phyloP scores from a whole-genome alignment of 2,888 invertebrate species.

The Tolmerus cingulatus region DNA sequence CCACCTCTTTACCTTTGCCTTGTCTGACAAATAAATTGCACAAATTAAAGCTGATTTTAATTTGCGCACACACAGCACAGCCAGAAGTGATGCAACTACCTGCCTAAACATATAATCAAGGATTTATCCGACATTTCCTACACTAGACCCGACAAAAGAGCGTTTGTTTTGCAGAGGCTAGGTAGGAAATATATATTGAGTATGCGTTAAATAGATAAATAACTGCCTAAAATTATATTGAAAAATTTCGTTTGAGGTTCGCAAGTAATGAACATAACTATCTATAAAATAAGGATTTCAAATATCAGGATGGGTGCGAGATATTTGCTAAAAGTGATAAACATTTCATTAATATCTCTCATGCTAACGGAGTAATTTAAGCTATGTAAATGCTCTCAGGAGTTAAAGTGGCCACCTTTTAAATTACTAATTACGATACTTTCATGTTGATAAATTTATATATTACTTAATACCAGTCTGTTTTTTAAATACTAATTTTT shows the following conservation, averaged over 20 bases:
- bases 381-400: not conserved
- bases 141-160: slow-evolving; percentile 23
- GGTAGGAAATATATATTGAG: not conserved
- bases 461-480: no score
- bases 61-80: not conserved
- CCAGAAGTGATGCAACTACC: not conserved
- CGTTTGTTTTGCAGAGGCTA: not conserved
- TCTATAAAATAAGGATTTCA: slow-evolving; percentile 32
- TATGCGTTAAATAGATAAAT: slow-evolving; percentile 53
- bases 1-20: not conserved
- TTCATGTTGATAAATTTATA: no score
- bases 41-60: not conserved
- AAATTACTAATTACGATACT: not conserved
- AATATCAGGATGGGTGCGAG: slow-evolving; percentile 49
- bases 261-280: slow-evolving; percentile 64
- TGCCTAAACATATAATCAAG: slow-evolving; percentile 4
- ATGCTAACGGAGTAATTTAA: not conserved
- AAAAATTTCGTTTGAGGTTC: slow-evolving; percentile 59
- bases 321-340: slow-evolving; percentile 50
- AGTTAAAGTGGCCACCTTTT: not conserved
- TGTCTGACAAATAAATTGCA: not conserved
- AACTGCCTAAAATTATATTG: slow-evolving; percentile 52
- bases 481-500: not conserved
- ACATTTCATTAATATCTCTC: slow-evolving; percentile 3
- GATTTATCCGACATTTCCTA: not conserved